These are phyloP conservation scores for Echinarachnius parma DNA, from an alignment of 53 echinoderm and acorn worm species.

Conservation along the genomic window DNA sequence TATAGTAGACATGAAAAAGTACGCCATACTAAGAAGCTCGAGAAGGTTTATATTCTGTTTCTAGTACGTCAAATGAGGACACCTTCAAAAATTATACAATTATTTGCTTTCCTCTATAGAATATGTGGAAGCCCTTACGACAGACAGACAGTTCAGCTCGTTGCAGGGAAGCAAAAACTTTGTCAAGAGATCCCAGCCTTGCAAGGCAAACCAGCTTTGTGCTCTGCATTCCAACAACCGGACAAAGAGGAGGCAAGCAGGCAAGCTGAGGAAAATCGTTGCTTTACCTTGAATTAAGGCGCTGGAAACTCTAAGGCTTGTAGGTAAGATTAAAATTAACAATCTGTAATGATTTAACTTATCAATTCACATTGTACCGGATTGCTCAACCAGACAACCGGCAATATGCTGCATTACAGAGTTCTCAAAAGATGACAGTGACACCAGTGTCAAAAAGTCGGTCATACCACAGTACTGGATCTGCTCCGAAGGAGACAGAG, in stretches of 20 bases:
- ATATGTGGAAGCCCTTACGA: constrained; percentile 3
- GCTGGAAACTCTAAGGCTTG: too few relatives aligned
- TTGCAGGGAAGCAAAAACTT: background rate
- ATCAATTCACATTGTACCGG: too few relatives aligned
- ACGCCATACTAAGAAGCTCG: background rate
- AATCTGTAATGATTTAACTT: too few relatives aligned
- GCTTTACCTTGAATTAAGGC: background rate
- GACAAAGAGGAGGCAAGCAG: background rate
- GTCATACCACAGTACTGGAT: too few relatives aligned
- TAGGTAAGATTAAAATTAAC: too few relatives aligned
- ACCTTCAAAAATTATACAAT: too few relatives aligned
- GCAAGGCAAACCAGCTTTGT: background rate
- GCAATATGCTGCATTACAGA: too few relatives aligned
- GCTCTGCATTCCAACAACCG: background rate
- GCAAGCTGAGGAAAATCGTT: background rate
- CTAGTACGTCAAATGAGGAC: too few relatives aligned
- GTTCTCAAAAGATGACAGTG: too few relatives aligned
- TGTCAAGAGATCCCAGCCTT: background rate
- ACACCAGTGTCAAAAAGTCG: too few relatives aligned
- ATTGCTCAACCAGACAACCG: too few relatives aligned
- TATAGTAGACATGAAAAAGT: background rate
- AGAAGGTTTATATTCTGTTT: background rate
- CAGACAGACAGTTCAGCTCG: background rate
- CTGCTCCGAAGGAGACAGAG: too few relatives aligned
- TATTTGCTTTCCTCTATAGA: background rate